Percentiles rank a stretch among this genome's conserved stretches.
phyloP scores from a whole-genome alignment of 2,888 invertebrate genomes.

The Stenodema calcarata region DNA sequence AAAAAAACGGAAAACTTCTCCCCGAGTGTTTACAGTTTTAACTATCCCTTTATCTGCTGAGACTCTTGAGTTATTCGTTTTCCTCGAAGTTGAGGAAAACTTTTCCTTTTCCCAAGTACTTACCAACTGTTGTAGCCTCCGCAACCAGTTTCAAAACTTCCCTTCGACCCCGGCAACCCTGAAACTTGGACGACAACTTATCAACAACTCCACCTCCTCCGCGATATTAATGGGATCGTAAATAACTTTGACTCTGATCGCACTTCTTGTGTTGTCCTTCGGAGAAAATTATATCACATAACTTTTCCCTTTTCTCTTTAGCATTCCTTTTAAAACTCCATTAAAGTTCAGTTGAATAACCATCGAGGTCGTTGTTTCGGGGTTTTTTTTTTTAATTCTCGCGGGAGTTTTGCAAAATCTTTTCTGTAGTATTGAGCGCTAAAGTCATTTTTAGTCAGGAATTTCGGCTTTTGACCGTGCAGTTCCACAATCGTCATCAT shows the following conservation, averaged over 20 bases:
- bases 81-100: background rate
- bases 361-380: background rate
- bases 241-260: conserved; percentile 38
- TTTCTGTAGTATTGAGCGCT: too few species aligned
- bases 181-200: conserved; percentile 25
- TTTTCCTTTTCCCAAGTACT: conserved; percentile 21
- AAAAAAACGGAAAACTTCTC: background rate
- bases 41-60: conserved; percentile 10
- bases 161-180: conserved; percentile 1
- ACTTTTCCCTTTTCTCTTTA: background rate
- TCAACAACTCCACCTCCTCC: conserved; percentile 12
- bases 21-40: conserved; percentile 18
- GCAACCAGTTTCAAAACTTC: conserved; percentile 9
- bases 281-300: conserved; percentile 26
- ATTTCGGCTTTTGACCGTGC: too few species aligned
- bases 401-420: background rate
- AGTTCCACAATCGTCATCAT: too few species aligned
- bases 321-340: conserved; percentile 29
- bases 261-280: conserved; percentile 31
- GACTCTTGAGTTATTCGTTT: conserved; percentile 31
- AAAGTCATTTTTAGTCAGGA: too few species aligned
- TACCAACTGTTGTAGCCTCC: conserved; percentile 31
- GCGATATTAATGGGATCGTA: conserved; percentile 39
- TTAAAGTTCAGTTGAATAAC: conserved; percentile 14
- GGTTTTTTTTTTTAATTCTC: background rate